Evolutionary conservation across 2,797 vertebrate species (phyloP).

Genomic region (Sardinella longiceps): DNA sequence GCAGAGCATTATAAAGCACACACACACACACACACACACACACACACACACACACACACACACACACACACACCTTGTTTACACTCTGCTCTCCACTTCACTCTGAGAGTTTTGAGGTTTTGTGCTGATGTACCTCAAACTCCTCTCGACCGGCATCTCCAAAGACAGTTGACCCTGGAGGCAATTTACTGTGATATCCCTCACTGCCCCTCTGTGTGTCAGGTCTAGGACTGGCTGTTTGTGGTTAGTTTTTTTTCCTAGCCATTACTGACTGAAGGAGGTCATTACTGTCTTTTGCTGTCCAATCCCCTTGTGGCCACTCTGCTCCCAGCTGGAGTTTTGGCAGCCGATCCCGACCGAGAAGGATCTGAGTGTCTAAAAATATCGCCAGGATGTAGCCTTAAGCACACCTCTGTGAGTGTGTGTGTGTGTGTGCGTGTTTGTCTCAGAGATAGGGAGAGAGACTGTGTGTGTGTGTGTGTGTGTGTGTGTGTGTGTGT

Average conservation of each 20-base stretch:
- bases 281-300: slow-evolving; percentile 11
- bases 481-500: slow-evolving; percentile 20
- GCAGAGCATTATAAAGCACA: too few species aligned
- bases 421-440: neutral
- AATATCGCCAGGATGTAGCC: slow-evolving; percentile 7
- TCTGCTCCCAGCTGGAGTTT: neutral
- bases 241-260: neutral
- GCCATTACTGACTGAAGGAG: neutral
- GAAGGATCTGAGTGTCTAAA: neutral
- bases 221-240: neutral
- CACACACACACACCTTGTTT: neutral
- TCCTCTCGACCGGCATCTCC: neutral
- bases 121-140: neutral
- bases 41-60: neutral
- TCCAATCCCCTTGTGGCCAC: neutral
- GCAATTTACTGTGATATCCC: neutral
- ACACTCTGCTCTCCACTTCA: neutral
- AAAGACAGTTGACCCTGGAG: neutral
- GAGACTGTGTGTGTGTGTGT: neutral
- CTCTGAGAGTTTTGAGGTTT: neutral
- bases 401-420: neutral
- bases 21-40: neutral
- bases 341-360: neutral
- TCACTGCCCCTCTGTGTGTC: neutral
- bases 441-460: neutral